Conservation (phyloP, 2,113 vertebrate species). For the Nerophis ophidion region DNA sequence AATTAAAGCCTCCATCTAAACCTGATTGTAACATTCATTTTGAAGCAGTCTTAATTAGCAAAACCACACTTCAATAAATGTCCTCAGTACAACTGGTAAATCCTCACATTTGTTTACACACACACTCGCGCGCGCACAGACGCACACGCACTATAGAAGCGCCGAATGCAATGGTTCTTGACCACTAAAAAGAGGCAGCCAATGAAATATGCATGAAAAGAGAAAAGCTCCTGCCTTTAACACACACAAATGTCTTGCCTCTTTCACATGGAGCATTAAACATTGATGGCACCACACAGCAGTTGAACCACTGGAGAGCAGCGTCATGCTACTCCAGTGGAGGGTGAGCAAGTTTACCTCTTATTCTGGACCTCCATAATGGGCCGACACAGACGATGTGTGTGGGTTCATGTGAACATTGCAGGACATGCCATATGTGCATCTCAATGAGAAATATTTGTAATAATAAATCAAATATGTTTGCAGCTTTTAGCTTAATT, state of each 20-base stretch:
- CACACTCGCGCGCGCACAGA: background rate
- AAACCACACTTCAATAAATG: background rate
- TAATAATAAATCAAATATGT: background rate
- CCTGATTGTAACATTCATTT: background rate
- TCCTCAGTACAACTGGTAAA: background rate
- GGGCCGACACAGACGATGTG: background rate
- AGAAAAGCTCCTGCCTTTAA: conserved; percentile 33
- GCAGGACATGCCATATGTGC: background rate
- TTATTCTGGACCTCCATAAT: conserved; percentile 46
- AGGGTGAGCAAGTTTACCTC: conserved; percentile 51
- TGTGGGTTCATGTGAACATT: background rate
- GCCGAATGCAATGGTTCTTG: conserved; percentile 26
- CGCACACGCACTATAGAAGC: conserved; percentile 13
- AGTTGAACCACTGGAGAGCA: conserved; percentile 24
- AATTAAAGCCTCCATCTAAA: background rate
- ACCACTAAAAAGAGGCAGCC: conserved; percentile 45
- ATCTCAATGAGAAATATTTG: background rate
- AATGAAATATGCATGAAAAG: conserved; percentile 62
- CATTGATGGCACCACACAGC: conserved; percentile 48
- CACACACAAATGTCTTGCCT: conserved; percentile 44
- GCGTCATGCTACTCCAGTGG: conserved; percentile 15
- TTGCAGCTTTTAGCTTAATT: background rate
- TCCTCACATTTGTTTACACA: background rate
- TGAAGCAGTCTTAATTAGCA: background rate
- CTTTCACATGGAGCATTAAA: conserved; percentile 44